A percentile compares a stretch with the other conserved stretches of the same genome.
phyloP scores from a whole-genome alignment of 2,888 invertebrate genomes.

The Sceliomorpha sp. region DNA sequence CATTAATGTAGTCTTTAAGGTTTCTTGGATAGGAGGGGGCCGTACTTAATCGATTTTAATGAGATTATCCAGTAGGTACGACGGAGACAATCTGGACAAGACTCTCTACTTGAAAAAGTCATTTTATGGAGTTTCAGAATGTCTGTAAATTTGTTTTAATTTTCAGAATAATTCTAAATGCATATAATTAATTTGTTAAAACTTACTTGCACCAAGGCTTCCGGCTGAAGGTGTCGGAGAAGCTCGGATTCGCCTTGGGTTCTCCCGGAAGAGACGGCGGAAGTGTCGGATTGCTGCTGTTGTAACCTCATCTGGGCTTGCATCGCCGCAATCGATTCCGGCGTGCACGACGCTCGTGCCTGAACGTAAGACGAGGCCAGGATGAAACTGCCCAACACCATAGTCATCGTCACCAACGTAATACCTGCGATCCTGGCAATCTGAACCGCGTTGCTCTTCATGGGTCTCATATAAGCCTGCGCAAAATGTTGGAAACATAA shows the following conservation, averaged over 20 bases:
- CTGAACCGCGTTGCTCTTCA: slow-evolving; percentile 88
- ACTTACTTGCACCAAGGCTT: slow-evolving; percentile 81
- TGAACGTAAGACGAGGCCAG: slow-evolving; percentile 92
- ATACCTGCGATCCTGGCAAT: slow-evolving; percentile 92
- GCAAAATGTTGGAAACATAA: too few species aligned
- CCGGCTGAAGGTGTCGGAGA: slow-evolving; percentile 82
- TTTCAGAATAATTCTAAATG: too few species aligned
- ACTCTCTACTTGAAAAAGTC: too few species aligned
- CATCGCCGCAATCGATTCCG: slow-evolving; percentile 75
- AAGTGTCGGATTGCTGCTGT: slow-evolving; percentile 82
- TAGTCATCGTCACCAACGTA: slow-evolving; percentile 86
- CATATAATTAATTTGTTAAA: too few species aligned
- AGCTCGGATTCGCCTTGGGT: slow-evolving; percentile 80
- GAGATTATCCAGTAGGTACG: too few species aligned
- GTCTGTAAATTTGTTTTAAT: too few species aligned
- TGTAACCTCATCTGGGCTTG: slow-evolving; percentile 78
- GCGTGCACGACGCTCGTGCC: slow-evolving; percentile 87
- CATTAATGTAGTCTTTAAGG: too few species aligned
- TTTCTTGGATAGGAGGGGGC: too few species aligned
- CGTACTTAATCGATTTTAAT: too few species aligned
- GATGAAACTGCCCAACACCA: slow-evolving; percentile 91
- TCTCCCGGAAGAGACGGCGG: slow-evolving; percentile 34
- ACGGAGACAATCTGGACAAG: too few species aligned
- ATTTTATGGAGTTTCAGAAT: too few species aligned
- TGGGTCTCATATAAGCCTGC: slow-evolving; percentile 89